A percentile compares a stretch with the other conserved stretches of the same genome.
phyloP scores from a whole-genome alignment of 30 jellyfish, hydroid and myxozoan genomes.

The Morbakka virulenta region DNA sequence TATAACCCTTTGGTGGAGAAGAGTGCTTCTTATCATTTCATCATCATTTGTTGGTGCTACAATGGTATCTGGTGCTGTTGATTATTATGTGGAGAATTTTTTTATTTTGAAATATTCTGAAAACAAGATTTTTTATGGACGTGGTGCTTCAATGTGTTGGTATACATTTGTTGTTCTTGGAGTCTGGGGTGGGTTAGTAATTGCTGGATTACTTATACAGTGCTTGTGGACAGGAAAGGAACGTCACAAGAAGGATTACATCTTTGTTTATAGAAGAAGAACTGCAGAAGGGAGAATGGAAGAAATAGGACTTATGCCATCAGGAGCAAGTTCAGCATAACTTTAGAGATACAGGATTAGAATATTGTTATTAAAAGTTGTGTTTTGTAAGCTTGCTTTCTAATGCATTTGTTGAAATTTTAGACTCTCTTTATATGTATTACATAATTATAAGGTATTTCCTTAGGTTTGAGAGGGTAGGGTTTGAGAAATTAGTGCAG shows the following conservation, averaged over 20 bases:
- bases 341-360: no score
- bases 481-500: no score
- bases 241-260: conserved; percentile 78
- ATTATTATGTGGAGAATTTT: conserved; percentile 84
- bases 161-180: conserved; percentile 74
- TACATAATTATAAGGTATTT: no score
- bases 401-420: no score
- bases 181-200: conserved; percentile 63
- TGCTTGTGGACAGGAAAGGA: conserved; percentile 87
- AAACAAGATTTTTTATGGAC: conserved; percentile 75
- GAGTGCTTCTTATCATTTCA: conserved; percentile 74
- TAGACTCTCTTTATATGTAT: no score
- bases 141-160: conserved; percentile 91
- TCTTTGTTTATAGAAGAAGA: conserved; percentile 60
- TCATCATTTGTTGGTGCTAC: conserved; percentile 70
- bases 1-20: conserved; percentile 97
- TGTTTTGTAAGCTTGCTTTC: no score
- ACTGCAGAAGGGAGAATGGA: neutral
- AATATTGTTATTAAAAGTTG: no score
- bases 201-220: conserved; percentile 82
- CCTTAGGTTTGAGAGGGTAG: no score
- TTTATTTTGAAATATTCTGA: conserved; percentile 67
- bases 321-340: neutral
- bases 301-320: neutral
- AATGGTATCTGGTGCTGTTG: conserved; percentile 78